A percentile compares a stretch with the other conserved stretches of the same genome.
phyloP scores from a whole-genome alignment of 2,888 invertebrate species.

The Megaustenia siamemsis region DNA sequence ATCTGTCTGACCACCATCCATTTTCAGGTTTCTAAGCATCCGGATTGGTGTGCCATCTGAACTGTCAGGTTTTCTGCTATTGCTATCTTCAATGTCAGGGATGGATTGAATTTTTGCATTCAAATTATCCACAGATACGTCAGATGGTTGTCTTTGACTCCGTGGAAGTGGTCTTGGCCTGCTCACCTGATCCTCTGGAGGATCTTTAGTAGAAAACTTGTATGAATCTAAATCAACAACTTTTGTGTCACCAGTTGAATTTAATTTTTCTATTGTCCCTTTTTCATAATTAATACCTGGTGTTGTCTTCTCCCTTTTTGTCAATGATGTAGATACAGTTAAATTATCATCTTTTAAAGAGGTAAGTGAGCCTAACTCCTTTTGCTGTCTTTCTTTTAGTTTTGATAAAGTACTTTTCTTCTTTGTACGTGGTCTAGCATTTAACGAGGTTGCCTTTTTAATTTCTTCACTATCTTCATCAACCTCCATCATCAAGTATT shows the following conservation, averaged over 20 bases:
- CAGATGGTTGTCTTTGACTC: conserved; percentile 21
- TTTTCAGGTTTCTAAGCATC: conserved; percentile 62
- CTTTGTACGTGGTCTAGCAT: conserved; percentile 52
- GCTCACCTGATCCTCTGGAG: not conserved
- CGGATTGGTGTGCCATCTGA: conserved; percentile 22
- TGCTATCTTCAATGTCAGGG: conserved; percentile 46
- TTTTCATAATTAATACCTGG: not conserved
- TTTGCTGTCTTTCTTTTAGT: conserved; percentile 70
- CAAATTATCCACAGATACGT: not conserved
- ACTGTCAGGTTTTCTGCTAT: conserved; percentile 3
- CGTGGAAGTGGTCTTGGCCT: conserved; percentile 52
- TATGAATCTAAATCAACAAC: not conserved
- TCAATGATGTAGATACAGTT: not conserved
- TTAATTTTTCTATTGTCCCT: not conserved
- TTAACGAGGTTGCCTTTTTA: not conserved
- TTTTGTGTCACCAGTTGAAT: not conserved
- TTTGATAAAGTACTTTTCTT: conserved; percentile 74
- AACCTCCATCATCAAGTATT: not conserved
- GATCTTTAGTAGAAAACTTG: conserved; percentile 41
- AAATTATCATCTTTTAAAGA: conserved; percentile 50
- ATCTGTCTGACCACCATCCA: conserved; percentile 65
- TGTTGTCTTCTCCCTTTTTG: not conserved
- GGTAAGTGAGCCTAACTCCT: conserved; percentile 69
- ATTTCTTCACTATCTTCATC: conserved; percentile 14
- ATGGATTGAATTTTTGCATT: not conserved